Conservation (phyloP, 2,113 vertebrate genomes). For the Zootoca vivipara region DNA sequence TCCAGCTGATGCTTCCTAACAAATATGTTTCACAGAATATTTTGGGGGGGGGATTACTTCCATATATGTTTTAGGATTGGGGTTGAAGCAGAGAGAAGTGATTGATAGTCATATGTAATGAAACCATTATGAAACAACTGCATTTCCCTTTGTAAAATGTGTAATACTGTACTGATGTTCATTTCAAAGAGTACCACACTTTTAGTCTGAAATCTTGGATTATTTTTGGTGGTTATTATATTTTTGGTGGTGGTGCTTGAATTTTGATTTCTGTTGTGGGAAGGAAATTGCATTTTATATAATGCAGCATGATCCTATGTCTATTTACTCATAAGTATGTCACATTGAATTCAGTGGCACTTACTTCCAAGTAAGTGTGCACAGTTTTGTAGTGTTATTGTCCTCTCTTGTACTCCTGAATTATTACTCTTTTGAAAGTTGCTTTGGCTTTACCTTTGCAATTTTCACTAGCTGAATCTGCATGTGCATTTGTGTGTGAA, state of each 20-base stretch:
- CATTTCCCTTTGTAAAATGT: not conserved
- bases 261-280: not conserved
- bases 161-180: not conserved
- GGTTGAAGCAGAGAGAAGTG: not conserved
- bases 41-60: not conserved
- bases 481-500: not conserved
- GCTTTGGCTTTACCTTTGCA: not conserved
- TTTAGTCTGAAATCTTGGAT: not conserved
- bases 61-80: not conserved
- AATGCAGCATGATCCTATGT: not conserved
- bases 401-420: not conserved
- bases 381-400: not conserved
- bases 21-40: too few species aligned
- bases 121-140: fast-evolving
- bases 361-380: not conserved
- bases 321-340: not conserved
- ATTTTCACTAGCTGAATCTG: not conserved
- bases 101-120: fast-evolving
- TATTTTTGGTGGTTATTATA: not conserved
- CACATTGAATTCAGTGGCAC: too few species aligned
- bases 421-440: not conserved
- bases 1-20: not conserved
- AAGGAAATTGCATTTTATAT: conserved; percentile 7
- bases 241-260: not conserved
- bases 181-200: not conserved